A percentile compares a stretch with the other conserved stretches of the same genome.
phyloP scores from a whole-genome alignment of 2,797 vertebrate genomes.

The Naso thynnoides region DNA sequence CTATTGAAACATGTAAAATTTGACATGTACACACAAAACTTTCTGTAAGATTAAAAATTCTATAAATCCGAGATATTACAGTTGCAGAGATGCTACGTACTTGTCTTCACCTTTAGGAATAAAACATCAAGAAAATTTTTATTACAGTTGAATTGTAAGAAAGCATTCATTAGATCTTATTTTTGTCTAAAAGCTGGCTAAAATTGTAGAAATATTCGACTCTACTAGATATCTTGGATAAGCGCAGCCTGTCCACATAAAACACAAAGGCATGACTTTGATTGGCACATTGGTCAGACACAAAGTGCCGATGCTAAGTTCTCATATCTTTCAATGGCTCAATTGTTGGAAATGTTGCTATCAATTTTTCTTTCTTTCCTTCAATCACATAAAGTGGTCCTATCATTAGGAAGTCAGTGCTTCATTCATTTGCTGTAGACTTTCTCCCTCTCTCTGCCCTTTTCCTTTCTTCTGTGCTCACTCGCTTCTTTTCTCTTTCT shows the following conservation, averaged over 20 bases:
- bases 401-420: slow-evolving; percentile 72
- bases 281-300: slow-evolving; percentile 52
- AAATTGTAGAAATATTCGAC: slow-evolving; percentile 32
- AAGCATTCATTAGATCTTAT: slow-evolving; percentile 14
- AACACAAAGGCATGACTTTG: slow-evolving; percentile 64
- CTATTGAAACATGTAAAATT: too few species aligned
- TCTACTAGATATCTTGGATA: slow-evolving; percentile 31
- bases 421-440: slow-evolving; percentile 70
- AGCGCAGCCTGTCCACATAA: slow-evolving; percentile 39
- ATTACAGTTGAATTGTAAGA: slow-evolving; percentile 6
- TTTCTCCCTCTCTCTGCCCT: slow-evolving; percentile 36
- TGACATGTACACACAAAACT: not conserved
- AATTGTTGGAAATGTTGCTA: slow-evolving; percentile 50
- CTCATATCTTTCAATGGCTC: slow-evolving; percentile 55
- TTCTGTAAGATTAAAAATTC: slow-evolving; percentile 11
- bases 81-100: not conserved
- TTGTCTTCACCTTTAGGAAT: not conserved
- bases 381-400: slow-evolving; percentile 77
- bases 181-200: not conserved
- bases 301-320: slow-evolving; percentile 54
- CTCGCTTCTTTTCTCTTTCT: slow-evolving; percentile 36
- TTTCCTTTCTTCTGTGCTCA: slow-evolving; percentile 34
- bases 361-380: slow-evolving; percentile 61
- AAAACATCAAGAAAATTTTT: not conserved
- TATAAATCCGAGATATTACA: not conserved